phyloP scores from a whole-genome alignment of 2,888 invertebrate species.

The Mesochorus sp. region DNA sequence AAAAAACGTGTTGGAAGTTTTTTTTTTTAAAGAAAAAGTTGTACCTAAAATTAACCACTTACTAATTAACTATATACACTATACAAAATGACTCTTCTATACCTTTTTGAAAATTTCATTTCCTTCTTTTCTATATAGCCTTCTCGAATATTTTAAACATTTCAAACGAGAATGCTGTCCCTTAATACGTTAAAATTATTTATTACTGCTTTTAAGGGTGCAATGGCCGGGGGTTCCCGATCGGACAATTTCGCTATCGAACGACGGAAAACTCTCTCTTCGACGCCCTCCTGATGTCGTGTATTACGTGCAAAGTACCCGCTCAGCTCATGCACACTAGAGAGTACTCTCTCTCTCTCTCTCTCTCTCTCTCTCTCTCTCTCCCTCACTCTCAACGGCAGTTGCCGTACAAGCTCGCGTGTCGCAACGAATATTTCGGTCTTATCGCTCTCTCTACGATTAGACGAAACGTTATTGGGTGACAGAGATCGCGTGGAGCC shows the following conservation, averaged over 20 bases:
- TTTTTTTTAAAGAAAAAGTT: too few species aligned
- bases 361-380: neutral
- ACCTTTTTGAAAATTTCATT: too few species aligned
- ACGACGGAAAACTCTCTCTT: slow-evolving; percentile 23
- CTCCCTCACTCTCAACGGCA: too few species aligned
- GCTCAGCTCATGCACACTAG: slow-evolving; percentile 16
- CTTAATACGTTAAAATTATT: too few species aligned
- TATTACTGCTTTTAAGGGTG: neutral
- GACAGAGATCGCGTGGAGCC: slow-evolving; percentile 79
- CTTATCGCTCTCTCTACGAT: slow-evolving; percentile 75
- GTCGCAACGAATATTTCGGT: slow-evolving; percentile 73
- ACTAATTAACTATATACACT: too few species aligned
- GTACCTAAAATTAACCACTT: too few species aligned
- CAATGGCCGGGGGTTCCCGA: neutral
- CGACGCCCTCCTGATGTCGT: slow-evolving; percentile 31
- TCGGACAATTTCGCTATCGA: slow-evolving; percentile 7
- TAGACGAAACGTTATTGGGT: slow-evolving; percentile 78
- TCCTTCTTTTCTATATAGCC: too few species aligned
- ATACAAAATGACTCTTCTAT: too few species aligned
- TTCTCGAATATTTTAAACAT: too few species aligned
- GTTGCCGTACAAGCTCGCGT: slow-evolving; percentile 54
- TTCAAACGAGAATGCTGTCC: too few species aligned
- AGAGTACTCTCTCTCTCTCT: slow-evolving; percentile 10
- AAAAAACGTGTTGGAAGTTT: too few species aligned
- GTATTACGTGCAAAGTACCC: slow-evolving; percentile 45